Conservation (phyloP, 30 jellyfish, hydroid and myxozoan species). For the Turritopsis rubra region DNA sequence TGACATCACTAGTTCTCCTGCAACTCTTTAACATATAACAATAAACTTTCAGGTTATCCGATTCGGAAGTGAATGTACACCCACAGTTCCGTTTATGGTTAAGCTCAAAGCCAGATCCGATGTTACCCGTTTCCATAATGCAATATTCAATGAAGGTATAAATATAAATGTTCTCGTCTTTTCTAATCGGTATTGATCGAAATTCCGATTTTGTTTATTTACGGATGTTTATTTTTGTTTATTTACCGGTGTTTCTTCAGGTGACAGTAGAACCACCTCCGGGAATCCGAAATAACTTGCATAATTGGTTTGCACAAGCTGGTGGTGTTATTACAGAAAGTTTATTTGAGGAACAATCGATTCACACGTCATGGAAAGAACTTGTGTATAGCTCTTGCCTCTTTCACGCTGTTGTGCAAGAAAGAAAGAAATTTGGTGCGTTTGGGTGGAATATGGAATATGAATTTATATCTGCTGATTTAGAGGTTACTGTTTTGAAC, state of each 20-base stretch:
- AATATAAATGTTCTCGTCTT: no score
- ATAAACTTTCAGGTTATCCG: slow-evolving; percentile 41
- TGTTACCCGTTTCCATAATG: slow-evolving; percentile 47
- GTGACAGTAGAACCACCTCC: slow-evolving; percentile 80
- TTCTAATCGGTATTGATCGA: background rate
- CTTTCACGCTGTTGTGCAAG: slow-evolving; percentile 77
- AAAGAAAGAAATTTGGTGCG: slow-evolving; percentile 68
- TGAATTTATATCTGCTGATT: slow-evolving; percentile 67
- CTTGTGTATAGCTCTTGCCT: slow-evolving; percentile 54
- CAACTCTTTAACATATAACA: background rate
- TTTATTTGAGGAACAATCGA: slow-evolving; percentile 29
- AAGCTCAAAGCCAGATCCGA: slow-evolving; percentile 66
- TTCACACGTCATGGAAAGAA: slow-evolving; percentile 50
- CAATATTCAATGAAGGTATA: slow-evolving; percentile 67
- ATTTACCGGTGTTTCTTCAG: slow-evolving; percentile 16
- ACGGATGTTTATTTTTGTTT: background rate
- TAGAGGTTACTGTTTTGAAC: slow-evolving; percentile 47
- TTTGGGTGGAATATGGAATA: slow-evolving; percentile 78
- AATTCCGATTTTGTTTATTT: background rate
- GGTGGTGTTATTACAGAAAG: slow-evolving; percentile 52
- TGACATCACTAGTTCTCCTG: background rate
- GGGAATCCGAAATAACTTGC: slow-evolving; percentile 56
- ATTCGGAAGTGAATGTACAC: slow-evolving; percentile 53
- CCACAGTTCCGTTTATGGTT: slow-evolving; percentile 79
- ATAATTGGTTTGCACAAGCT: slow-evolving; percentile 41